These are phyloP conservation scores for Mastomys natalensis DNA, from an alignment of 2,113 vertebrate species.

Conservation along the genomic window DNA sequence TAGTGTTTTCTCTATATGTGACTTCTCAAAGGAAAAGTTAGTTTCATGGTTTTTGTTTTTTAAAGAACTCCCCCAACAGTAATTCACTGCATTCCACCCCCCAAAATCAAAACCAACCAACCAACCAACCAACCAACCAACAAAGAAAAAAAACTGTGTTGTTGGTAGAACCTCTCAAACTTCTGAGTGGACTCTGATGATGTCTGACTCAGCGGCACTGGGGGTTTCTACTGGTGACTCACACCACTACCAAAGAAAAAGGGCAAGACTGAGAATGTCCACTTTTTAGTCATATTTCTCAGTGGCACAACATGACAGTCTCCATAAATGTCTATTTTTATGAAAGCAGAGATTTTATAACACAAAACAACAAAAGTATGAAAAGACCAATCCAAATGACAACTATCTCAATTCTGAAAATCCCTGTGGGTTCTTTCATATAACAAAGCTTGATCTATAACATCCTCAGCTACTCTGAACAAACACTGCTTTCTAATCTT, in stretches of 20 bases:
- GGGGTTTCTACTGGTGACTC: conserved; percentile 79
- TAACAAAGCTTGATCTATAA: conserved; percentile 28
- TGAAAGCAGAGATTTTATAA: conserved; percentile 45
- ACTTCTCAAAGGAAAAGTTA: conserved; percentile 55
- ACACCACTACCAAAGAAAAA: conserved; percentile 15
- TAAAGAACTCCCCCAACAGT: background rate
- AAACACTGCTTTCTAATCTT: conserved; percentile 55
- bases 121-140: background rate
- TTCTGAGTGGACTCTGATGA: background rate
- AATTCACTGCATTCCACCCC: too few relatives aligned
- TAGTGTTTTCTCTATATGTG: background rate
- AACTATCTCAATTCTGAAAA: conserved; percentile 46
- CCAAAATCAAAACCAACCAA: background rate
- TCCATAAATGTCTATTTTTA: conserved; percentile 7
- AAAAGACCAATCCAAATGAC: conserved; percentile 37
- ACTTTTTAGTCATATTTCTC: conserved; percentile 63
- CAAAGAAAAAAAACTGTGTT: background rate
- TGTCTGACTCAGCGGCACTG: conserved; percentile 65
- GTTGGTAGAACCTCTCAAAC: background rate
- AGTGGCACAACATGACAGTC: background rate
- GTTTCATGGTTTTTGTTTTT: background rate
- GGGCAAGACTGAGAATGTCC: conserved; percentile 53
- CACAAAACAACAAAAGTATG: conserved; percentile 37
- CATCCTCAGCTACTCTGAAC: conserved; percentile 27
- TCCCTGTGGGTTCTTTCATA: background rate